Evolutionary conservation across 1,140 invertebrate genomes (phyloP).

Genomic region (Uloborus diversus): DNA sequence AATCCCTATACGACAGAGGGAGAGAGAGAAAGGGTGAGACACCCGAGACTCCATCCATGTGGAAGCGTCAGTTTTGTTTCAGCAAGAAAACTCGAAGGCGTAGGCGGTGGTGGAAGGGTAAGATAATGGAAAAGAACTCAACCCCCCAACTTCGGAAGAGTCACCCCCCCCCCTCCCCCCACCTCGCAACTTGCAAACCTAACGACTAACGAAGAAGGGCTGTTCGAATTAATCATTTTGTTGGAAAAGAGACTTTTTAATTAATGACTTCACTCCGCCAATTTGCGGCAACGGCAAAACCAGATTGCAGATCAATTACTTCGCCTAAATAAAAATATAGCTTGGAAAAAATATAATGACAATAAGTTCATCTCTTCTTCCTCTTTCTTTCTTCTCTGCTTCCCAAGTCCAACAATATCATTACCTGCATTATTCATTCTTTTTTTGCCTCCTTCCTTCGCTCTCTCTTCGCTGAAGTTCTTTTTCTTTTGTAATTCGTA

Average conservation of each 20-base stretch:
- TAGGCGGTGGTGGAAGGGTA: background rate
- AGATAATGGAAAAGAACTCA: constrained; percentile 32
- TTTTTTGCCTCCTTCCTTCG: background rate
- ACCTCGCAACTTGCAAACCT: background rate
- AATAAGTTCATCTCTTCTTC: background rate
- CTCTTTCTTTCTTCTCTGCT: background rate
- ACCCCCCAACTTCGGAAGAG: background rate
- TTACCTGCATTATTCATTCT: constrained; percentile 37
- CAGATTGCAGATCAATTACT: constrained; percentile 53
- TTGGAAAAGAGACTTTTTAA: constrained; percentile 54
- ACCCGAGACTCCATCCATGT: constrained; percentile 25
- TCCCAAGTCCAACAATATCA: constrained; percentile 50
- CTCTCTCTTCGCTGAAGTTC: background rate
- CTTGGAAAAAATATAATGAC: background rate
- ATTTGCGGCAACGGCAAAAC: constrained; percentile 33
- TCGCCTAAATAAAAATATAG: constrained; percentile 37
- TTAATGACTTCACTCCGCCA: constrained; percentile 46
- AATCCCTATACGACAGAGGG: constrained; percentile 5
- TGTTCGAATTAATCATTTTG: constrained; percentile 49
- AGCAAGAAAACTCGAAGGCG: constrained; percentile 16
- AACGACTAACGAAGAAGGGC: constrained; percentile 28
- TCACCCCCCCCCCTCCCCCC: background rate
- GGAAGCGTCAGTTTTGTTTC: constrained; percentile 54
- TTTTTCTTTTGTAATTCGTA: constrained; percentile 20
- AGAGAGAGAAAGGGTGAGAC: background rate